Evolutionary conservation across 2,888 invertebrate species (phyloP).

Genomic region (Drosophila trichaetosa): DNA sequence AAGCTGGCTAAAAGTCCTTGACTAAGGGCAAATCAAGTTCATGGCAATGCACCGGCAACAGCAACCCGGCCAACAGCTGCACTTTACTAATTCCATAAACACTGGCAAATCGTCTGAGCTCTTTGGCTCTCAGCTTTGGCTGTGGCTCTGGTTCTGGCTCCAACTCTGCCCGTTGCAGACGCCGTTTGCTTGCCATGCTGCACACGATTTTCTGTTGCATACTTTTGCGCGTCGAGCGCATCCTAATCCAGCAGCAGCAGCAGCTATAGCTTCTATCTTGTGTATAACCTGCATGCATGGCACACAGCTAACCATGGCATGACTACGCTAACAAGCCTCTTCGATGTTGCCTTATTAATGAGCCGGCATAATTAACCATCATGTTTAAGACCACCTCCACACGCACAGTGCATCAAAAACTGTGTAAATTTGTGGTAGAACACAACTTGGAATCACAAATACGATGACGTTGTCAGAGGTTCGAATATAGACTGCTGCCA

Average conservation of each 20-base stretch:
- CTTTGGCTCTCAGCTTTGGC: slow-evolving; percentile 27
- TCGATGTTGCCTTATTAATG: slow-evolving; percentile 67
- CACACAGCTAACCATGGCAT: slow-evolving; percentile 39
- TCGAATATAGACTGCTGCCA: background rate
- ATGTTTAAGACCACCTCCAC: background rate
- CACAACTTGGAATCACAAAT: background rate
- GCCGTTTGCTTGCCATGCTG: slow-evolving; percentile 41
- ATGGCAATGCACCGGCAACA: slow-evolving; percentile 53
- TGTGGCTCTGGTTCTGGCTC: slow-evolving; percentile 4
- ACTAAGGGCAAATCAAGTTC: slow-evolving; percentile 84
- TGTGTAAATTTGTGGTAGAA: background rate
- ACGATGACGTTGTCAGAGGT: background rate
- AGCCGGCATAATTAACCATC: slow-evolving; percentile 61
- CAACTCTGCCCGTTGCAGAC: slow-evolving; percentile 11
- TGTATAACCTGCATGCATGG: slow-evolving; percentile 25
- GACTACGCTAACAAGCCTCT: slow-evolving; percentile 30
- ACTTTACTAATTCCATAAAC: slow-evolving; percentile 80
- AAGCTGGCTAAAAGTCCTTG: slow-evolving; percentile 82
- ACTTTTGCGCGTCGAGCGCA: slow-evolving; percentile 36
- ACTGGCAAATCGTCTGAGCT: slow-evolving; percentile 75
- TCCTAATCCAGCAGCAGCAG: slow-evolving; percentile 41
- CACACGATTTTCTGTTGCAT: slow-evolving; percentile 53
- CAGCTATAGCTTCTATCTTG: background rate
- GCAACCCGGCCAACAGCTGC: slow-evolving; percentile 46
- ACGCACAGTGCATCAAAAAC: slow-evolving; percentile 24